Conservation (phyloP, 2,113 vertebrate species). For the Andinoacara biseriatus region DNA sequence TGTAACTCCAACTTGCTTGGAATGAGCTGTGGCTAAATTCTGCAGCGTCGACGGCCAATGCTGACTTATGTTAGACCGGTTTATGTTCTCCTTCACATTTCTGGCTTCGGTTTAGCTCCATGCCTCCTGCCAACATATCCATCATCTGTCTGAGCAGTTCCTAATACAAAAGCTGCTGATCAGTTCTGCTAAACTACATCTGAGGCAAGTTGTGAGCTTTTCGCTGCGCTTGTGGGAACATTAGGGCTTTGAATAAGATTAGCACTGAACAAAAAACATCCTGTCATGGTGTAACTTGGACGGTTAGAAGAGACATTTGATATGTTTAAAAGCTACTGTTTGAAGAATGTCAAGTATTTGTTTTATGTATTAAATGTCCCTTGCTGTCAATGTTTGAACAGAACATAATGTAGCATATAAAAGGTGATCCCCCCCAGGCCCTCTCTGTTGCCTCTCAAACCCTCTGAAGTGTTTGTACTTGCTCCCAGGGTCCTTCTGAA, state of each 20-base stretch:
- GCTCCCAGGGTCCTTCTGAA: background rate
- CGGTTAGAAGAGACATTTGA: background rate
- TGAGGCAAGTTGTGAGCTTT: background rate
- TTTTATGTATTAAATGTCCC: background rate
- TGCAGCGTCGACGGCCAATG: background rate
- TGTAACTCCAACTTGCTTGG: background rate
- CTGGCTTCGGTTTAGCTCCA: background rate
- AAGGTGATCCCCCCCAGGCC: background rate
- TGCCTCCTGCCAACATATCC: constrained; percentile 11
- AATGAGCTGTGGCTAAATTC: constrained; percentile 23
- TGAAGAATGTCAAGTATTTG: background rate
- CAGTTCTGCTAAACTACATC: background rate
- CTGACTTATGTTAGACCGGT: background rate
- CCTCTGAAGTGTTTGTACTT: background rate
- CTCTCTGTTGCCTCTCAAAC: background rate
- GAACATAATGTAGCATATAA: background rate
- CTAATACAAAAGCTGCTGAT: background rate
- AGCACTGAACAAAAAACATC: background rate
- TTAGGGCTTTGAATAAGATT: background rate
- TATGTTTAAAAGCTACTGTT: background rate
- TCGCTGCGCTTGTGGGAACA: background rate
- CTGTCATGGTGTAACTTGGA: background rate
- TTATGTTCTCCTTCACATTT: background rate
- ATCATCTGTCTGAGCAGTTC: background rate
- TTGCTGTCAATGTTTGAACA: constrained; percentile 2